phyloP scores from a whole-genome alignment of 2,797 vertebrate genomes.

The Margarornis squamiger region DNA sequence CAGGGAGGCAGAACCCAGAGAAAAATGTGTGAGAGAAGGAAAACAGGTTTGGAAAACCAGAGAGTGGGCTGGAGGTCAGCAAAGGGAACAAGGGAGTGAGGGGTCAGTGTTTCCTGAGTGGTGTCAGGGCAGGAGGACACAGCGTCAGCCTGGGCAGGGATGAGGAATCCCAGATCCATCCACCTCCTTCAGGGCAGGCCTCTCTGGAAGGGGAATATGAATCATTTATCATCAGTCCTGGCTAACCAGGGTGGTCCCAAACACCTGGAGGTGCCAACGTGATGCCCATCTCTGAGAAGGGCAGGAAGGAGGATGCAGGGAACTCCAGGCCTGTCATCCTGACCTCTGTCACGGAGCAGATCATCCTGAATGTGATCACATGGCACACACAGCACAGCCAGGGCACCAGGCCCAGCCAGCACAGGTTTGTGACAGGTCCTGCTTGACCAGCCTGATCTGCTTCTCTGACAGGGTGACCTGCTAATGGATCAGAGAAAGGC shows the following conservation, averaged over 20 bases:
- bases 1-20: not conserved
- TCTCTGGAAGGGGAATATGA: not conserved
- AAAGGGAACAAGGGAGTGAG: not conserved
- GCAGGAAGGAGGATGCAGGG: not conserved
- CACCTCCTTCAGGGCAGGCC: no score
- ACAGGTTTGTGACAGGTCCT: not conserved
- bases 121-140: not conserved
- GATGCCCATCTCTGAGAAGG: not conserved
- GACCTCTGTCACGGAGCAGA: not conserved
- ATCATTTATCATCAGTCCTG: not conserved
- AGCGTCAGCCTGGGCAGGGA: no score
- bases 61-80: no score
- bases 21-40: no score
- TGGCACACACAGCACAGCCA: not conserved
- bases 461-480: not conserved
- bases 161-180: no score
- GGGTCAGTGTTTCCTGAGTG: rapidly evolving
- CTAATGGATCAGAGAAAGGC: not conserved
- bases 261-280: not conserved
- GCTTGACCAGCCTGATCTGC: not conserved
- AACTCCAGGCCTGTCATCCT: not conserved
- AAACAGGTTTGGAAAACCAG: no score
- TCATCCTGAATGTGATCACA: not conserved
- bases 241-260: not conserved
- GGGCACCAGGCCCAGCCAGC: not conserved